These are phyloP conservation scores for Caradrina clavipalpis DNA, from an alignment of 2,888 invertebrate species.

Conservation along the genomic window DNA sequence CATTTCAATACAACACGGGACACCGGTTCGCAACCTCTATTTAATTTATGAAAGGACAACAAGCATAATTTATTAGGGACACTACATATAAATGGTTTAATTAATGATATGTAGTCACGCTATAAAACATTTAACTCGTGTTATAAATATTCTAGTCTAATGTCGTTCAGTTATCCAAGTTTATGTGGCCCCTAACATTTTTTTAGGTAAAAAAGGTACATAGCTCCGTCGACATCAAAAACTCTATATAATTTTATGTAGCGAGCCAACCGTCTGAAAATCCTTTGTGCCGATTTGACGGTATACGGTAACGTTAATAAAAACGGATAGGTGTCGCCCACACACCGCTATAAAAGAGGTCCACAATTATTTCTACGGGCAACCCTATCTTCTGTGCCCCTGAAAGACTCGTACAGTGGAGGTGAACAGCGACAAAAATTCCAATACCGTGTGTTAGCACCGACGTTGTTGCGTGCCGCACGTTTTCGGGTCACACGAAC, in stretches of 20 bases:
- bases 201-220: slow-evolving; percentile 1
- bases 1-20: slow-evolving; percentile 12
- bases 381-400: slow-evolving; percentile 68
- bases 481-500: slow-evolving; percentile 85
- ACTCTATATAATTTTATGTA: slow-evolving; percentile 63
- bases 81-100: slow-evolving; percentile 33
- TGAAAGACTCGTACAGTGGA: slow-evolving; percentile 74
- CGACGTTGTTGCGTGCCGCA: slow-evolving; percentile 79
- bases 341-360: slow-evolving; percentile 73
- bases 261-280: slow-evolving; percentile 67
- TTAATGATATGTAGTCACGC: slow-evolving; percentile 46
- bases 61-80: slow-evolving; percentile 26
- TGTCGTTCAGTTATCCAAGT: slow-evolving; percentile 14
- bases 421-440: slow-evolving; percentile 78
- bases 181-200: slow-evolving; percentile 1
- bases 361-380: slow-evolving; percentile 76
- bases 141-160: slow-evolving; percentile 17
- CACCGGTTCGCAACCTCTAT: slow-evolving; percentile 12
- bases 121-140: slow-evolving; percentile 12
- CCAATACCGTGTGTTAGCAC: slow-evolving; percentile 75
- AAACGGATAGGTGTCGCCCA: slow-evolving; percentile 74
- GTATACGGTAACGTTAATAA: slow-evolving; percentile 72
- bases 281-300: slow-evolving; percentile 74
- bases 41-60: slow-evolving; percentile 32
- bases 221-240: slow-evolving; percentile 21